Base-by-base conservation (phyloP, 2,888 invertebrate species). In the Thumatha senex region DNA sequence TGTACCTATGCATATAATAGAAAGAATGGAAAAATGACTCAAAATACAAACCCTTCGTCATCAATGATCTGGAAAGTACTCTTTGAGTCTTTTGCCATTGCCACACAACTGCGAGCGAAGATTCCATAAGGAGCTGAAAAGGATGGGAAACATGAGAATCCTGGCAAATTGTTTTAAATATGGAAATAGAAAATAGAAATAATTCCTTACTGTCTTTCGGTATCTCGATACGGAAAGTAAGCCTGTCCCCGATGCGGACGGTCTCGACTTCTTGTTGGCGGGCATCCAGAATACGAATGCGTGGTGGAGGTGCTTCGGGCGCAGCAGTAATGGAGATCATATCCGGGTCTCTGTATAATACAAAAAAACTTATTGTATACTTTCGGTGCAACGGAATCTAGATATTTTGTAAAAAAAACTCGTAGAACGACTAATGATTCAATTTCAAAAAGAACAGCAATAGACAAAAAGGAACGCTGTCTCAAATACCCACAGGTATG, bases 21-120 rank as follows among this genome's bases (percentile, higher is more conserved):
- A 9, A 18, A 12, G 2, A 14, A 13, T 15, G 10, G 5, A 42
- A 18, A 18, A 14, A n/a, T 15, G 30, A 29, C 7, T 14, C 35
- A 39, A 35, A 13, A 38, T 18, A 71, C 93, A 79, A 72, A 95
- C 95, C 98, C 98, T 84, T 98, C 97, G 79, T 98, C 98, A 76
- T 98, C 98, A 76, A 98, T 98, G 76, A 98, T 98, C 81, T 98
- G 97, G 94, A 98, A 98, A 30, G 98, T 98, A 80, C 97, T 98
- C 89, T 98, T 96, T 4, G 98, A 97, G 84, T 98, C 98, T 89
- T 98, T 98, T 50, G 98, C 98, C 98, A 98, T 98, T 55, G 98
- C 98, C 52, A 98, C 97, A 88, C 98, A 98, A 80, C 98, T 98
- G 80, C 98, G 95, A 39, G 98, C 98, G 82, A 98, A 98, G 75